These are phyloP conservation scores for Hoplostethus atlanticus DNA, from an alignment of 2,797 vertebrate genomes.

Conservation along the genomic window DNA sequence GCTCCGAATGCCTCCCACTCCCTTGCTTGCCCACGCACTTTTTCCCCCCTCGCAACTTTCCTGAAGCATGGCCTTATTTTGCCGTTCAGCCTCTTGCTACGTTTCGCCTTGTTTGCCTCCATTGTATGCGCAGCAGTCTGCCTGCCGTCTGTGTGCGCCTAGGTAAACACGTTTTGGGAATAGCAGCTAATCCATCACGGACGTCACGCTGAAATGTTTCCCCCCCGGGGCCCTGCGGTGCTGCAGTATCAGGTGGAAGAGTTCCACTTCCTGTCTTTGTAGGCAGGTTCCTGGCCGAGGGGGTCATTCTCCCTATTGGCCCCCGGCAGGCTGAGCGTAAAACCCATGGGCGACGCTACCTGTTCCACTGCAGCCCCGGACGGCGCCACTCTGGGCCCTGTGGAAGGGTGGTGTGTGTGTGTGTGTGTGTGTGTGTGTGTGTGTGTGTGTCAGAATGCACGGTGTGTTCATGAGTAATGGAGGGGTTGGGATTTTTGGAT, in stretches of 20 bases:
- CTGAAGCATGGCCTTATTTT: constrained; percentile 56
- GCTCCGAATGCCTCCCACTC: constrained; percentile 40
- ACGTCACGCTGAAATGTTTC: constrained; percentile 58
- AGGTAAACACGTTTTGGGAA: constrained; percentile 71
- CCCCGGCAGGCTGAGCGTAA: constrained; percentile 11
- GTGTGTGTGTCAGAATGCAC: constrained; percentile 8
- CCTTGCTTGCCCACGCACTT: constrained; percentile 22
- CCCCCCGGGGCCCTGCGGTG: constrained; percentile 48
- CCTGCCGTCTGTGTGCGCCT: constrained; percentile 40
- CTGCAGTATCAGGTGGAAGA: constrained; percentile 74
- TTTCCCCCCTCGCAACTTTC: constrained; percentile 19
- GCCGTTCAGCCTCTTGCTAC: constrained; percentile 24
- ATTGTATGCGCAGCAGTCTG: constrained; percentile 48
- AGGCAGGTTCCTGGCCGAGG: constrained; percentile 73
- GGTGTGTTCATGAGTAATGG: constrained; percentile 12
- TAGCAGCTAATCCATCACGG: constrained; percentile 74
- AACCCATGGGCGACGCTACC: constrained; percentile 50
- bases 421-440: constrained; percentile 29
- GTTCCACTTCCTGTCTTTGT: constrained; percentile 83
- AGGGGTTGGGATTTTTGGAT: constrained; percentile 42
- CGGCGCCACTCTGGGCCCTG: constrained; percentile 61
- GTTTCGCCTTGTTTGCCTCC: constrained; percentile 51
- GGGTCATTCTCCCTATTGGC: constrained; percentile 56
- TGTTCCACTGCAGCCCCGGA: constrained; percentile 54
- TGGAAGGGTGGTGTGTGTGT: constrained; percentile 15